Evolutionary conservation across 1,140 invertebrate species (phyloP).

Genomic region (Drosophila nasuta): DNA sequence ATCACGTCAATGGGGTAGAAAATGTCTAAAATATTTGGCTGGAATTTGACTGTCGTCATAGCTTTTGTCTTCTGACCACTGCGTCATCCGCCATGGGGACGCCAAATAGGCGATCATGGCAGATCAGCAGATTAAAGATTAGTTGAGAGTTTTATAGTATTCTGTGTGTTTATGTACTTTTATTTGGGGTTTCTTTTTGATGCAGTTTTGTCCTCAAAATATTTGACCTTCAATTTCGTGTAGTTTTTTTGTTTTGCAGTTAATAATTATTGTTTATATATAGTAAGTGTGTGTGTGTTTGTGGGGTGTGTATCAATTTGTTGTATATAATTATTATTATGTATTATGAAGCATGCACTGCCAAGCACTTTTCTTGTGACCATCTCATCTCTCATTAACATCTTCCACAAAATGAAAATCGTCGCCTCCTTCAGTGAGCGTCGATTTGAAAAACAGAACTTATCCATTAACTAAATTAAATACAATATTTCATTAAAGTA

Average conservation of each 20-base stretch:
- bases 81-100: conserved; percentile 72
- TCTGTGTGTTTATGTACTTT: conserved; percentile 30
- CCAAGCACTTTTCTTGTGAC: conserved; percentile 23
- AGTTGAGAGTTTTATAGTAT: background rate
- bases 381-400: background rate
- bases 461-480: conserved; percentile 77
- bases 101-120: conserved; percentile 50
- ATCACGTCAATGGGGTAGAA: conserved; percentile 66
- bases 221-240: conserved; percentile 37
- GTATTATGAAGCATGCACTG: conserved; percentile 23
- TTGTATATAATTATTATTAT: conserved; percentile 49
- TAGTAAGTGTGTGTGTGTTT: conserved; percentile 16
- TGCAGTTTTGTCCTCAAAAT: conserved; percentile 45
- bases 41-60: conserved; percentile 74
- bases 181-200: conserved; percentile 46
- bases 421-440: background rate
- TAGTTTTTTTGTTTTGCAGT: conserved; percentile 27
- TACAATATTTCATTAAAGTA: conserved; percentile 71
- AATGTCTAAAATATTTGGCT: conserved; percentile 57
- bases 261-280: conserved; percentile 10
- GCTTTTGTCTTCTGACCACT: conserved; percentile 55
- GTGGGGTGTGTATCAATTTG: conserved; percentile 32
- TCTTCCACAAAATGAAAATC: background rate
- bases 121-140: conserved; percentile 32
- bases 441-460: conserved; percentile 57